Evolutionary conservation across 2,113 vertebrate species (phyloP).

Genomic region (Ophiodon elongatus): DNA sequence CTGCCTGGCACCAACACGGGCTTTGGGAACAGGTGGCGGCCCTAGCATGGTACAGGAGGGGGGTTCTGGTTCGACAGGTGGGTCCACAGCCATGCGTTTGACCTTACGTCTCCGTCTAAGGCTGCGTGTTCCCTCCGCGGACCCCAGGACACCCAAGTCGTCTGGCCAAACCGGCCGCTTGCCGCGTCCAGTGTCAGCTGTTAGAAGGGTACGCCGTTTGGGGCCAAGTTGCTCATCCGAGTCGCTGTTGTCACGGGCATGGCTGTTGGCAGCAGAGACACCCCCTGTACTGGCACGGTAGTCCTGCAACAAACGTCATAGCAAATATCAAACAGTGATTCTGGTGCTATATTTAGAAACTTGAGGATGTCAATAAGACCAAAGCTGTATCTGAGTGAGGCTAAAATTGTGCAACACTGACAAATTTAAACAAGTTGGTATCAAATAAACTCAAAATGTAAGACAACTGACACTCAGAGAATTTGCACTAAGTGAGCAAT

Average conservation of each 20-base stretch:
- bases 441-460: too few relatives aligned
- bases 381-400: background rate
- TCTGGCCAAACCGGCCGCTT: slow-evolving; percentile 85
- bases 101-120: slow-evolving; percentile 93
- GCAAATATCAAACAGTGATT: slow-evolving; percentile 25
- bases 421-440: too few relatives aligned
- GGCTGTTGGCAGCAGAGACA: slow-evolving; percentile 76
- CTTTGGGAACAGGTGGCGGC: slow-evolving; percentile 84
- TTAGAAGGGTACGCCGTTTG: slow-evolving; percentile 84
- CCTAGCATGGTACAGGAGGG: slow-evolving; percentile 81
- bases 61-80: slow-evolving; percentile 84
- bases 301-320: slow-evolving; percentile 69
- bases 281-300: slow-evolving; percentile 82
- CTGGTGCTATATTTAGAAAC: slow-evolving; percentile 27
- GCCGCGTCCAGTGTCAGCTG: slow-evolving; percentile 84
- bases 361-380: background rate
- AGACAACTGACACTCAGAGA: too few relatives aligned
- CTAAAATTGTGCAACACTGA: too few relatives aligned
- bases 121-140: slow-evolving; percentile 88
- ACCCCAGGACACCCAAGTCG: slow-evolving; percentile 85
- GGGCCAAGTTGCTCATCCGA: slow-evolving; percentile 95
- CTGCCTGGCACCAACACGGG: slow-evolving; percentile 78
- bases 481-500: background rate
- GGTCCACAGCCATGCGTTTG: slow-evolving; percentile 96
- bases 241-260: slow-evolving; percentile 91